Evolutionary conservation across 64 coral and sea anemone species (phyloP), one percentile per base, ranked within the genome.

Genomic region (Stichodactyla mertensii): DNA sequence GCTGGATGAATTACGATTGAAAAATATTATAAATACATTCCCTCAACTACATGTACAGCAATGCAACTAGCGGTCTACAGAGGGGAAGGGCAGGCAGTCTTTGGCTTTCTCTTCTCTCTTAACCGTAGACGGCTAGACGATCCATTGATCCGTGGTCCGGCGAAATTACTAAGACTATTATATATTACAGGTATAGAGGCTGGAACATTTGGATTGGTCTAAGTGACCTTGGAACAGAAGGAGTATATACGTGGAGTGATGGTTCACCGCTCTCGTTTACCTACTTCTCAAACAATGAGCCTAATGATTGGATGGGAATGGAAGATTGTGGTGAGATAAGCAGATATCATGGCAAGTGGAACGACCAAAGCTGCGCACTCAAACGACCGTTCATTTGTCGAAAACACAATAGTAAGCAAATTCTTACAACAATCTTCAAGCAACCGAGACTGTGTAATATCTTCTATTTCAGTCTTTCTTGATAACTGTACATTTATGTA

Each of bases 281-380:
- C 16, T 90, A 93, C 64, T 98, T 89, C 52, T 58, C 16, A 5
- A 20, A 2, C 28, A 31, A 45, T 20, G 89, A 98, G 83, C 95
- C 95, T 1, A 92, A 98, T n/a, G 92, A 98, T 53, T 94, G 87
- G 84, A 77, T 61, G 31, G 78, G 84, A 0, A 83, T 84, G 56
- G 95, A 98, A 54, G 92, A 98, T 57, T 98, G 95, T 71, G 22
- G 88, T 52, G 95, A 98, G 85, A 36, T 98, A 13, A 10, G 20
- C 2, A 81, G 88, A 53, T 69, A 54, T 31, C 16, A n/a, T 28
- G 95, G 92, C 24, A 87, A 57, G 55, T 98, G 95, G 95, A 98
- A 94, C 71, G 95, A 98, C 57, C 51, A 88, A 6, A 86, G 78
- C 4, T 98, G 95, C 27, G 55, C 31, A 51, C 60, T 23, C 1